phyloP scores from a whole-genome alignment of 2,113 vertebrate genomes.

The Struthio camelus region DNA sequence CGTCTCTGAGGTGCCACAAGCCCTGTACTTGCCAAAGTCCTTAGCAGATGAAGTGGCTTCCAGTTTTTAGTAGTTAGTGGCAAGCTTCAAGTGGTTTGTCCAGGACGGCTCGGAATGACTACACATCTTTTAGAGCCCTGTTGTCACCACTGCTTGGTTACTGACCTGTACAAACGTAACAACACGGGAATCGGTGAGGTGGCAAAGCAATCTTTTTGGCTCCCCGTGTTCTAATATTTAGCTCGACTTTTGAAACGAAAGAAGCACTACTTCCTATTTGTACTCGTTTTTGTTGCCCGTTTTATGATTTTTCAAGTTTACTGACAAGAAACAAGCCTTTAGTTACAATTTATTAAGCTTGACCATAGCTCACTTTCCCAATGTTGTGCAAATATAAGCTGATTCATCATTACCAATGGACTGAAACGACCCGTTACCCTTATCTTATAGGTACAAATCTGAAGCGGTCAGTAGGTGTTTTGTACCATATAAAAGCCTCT shows the following conservation, averaged over 20 bases:
- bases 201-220: background rate
- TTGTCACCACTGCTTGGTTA: background rate
- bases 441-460: background rate
- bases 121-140: background rate
- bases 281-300: background rate
- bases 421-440: background rate
- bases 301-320: background rate
- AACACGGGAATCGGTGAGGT: background rate
- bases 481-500: background rate
- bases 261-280: background rate
- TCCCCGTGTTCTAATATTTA: background rate
- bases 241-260: background rate
- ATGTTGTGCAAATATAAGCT: background rate
- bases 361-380: background rate
- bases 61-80: background rate
- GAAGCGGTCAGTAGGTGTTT: background rate
- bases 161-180: background rate
- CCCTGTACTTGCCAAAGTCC: background rate
- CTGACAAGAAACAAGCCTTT: background rate
- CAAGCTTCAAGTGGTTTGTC: background rate
- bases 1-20: background rate
- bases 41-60: background rate
- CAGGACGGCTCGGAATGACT: background rate
- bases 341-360: background rate
- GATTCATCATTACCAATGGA: background rate